phyloP scores from a whole-genome alignment of 2,113 vertebrate genomes.

The Struthidea cinerea region DNA sequence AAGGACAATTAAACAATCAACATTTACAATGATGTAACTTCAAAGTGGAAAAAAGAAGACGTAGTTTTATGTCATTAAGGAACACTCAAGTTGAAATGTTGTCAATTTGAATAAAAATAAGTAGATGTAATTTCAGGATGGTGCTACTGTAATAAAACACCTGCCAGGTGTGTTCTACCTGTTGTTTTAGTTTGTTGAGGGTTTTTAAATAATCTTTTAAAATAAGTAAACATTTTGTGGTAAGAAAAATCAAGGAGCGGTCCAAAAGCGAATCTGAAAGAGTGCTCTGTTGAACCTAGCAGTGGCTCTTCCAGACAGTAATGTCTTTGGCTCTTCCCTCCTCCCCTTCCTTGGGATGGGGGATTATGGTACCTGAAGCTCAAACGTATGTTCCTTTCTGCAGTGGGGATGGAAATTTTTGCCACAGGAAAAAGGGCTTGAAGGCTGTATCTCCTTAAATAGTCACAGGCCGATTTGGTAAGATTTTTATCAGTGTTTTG shows the following conservation, averaged over 20 bases:
- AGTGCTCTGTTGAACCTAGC: not conserved
- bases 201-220: not conserved
- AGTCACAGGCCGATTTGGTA: rapidly evolving
- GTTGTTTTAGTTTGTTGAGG: not conserved
- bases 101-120: slow-evolving; percentile 38
- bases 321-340: not conserved
- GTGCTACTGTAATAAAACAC: slow-evolving; percentile 1
- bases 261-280: not conserved
- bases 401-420: not conserved
- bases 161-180: not conserved
- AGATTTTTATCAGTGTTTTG: not conserved
- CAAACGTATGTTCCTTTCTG: not conserved
- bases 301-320: not conserved
- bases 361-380: not conserved
- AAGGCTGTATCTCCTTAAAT: not conserved
- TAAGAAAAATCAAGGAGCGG: not conserved
- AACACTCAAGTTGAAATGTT: slow-evolving; percentile 26
- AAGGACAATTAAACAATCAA: slow-evolving; percentile 57
- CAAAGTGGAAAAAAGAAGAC: slow-evolving; percentile 28
- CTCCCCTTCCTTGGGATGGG: not conserved
- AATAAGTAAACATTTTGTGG: not conserved
- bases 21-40: slow-evolving; percentile 50
- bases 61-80: slow-evolving; percentile 49
- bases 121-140: slow-evolving; percentile 2
- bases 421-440: not conserved